Evolutionary conservation across 35 echinoderm and acorn worm genomes (phyloP), one percentile per base, ranked within the genome.

Genomic region (Heliocidaris tuberculata): DNA sequence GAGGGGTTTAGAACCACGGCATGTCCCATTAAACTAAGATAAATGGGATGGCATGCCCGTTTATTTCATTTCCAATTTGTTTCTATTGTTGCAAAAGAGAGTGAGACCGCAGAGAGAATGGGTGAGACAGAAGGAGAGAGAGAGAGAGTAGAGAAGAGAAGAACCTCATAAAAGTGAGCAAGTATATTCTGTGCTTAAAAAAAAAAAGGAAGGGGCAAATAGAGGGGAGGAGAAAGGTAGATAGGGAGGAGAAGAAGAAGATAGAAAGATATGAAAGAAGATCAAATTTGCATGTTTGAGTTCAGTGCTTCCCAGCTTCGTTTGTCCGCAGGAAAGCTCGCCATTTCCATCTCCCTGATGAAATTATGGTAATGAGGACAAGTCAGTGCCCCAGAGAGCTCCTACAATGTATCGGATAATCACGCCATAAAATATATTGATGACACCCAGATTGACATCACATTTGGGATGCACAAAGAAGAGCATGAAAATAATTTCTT

Each of bases 311-410:
- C 65, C 65, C 21, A 9, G 6, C 65, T 24, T 78, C 4, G 21
- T 27, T 78, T 78, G 21, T 5, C 65, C 0, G 27, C 65, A 78
- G 65, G 65, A 6, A 78, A 78, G 65, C 65, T 24, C 65, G 9
- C 87, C 4, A 89, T 47, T 6, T 89, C 30, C 24, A 47, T 32
- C 87, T 89, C 5, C 87, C 19, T 89, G 87, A 89, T 89, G 87
- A 32, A 9, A 89, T 89, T 89, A 89, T 89, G 87, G 87, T 89
- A 89, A 89, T 89, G 87, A 89, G 87, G 15, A 16, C 1, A 19
- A 32, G 65, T 78, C 65, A 78, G 65, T 78, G 65, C 21, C 65
- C 65, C 65, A 7, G 65, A 78, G 65, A 78, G 65, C 65, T 78
- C 27, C 21, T n/a, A 19, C 65, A 4, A 78, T 78, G 65, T 78